phyloP scores from a whole-genome alignment of 2,888 invertebrate genomes.

The Heterodera filipjevi region DNA sequence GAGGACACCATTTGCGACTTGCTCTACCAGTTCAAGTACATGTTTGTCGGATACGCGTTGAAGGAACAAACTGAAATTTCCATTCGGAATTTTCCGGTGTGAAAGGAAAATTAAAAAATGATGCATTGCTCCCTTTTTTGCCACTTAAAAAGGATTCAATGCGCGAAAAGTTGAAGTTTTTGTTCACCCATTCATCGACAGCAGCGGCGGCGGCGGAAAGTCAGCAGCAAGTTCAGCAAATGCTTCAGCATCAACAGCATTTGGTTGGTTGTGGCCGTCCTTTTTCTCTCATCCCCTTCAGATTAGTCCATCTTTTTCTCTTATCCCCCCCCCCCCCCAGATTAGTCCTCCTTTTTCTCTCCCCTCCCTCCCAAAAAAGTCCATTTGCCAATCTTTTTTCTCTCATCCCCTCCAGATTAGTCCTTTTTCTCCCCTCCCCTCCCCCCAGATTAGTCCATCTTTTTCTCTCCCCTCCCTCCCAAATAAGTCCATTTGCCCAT shows the following conservation, averaged over 20 bases:
- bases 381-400: not conserved
- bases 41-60: constrained; percentile 67
- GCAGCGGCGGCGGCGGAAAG: constrained; percentile 24
- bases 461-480: too few species aligned
- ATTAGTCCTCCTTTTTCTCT: too few species aligned
- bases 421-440: too few species aligned
- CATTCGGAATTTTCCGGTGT: constrained; percentile 32
- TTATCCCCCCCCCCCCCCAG: too few species aligned
- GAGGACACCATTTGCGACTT: constrained; percentile 59
- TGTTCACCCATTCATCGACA: constrained; percentile 32
- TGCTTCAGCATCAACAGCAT: constrained; percentile 30
- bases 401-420: too few species aligned
- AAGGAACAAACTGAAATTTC: constrained; percentile 29
- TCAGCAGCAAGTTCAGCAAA: constrained; percentile 34
- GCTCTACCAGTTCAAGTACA: constrained; percentile 69
- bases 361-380: too few species aligned
- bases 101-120: too few species aligned
- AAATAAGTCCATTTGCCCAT: too few species aligned
- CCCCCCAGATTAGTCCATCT: too few species aligned
- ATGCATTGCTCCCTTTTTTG: not conserved
- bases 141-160: constrained; percentile 34
- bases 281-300: too few species aligned
- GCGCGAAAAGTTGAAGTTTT: constrained; percentile 45
- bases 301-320: too few species aligned
- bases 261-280: constrained; percentile 1